A percentile compares a stretch with the other conserved stretches of the same genome.
phyloP scores from a whole-genome alignment of 2,888 invertebrate genomes.

The Hetaerina titia region DNA sequence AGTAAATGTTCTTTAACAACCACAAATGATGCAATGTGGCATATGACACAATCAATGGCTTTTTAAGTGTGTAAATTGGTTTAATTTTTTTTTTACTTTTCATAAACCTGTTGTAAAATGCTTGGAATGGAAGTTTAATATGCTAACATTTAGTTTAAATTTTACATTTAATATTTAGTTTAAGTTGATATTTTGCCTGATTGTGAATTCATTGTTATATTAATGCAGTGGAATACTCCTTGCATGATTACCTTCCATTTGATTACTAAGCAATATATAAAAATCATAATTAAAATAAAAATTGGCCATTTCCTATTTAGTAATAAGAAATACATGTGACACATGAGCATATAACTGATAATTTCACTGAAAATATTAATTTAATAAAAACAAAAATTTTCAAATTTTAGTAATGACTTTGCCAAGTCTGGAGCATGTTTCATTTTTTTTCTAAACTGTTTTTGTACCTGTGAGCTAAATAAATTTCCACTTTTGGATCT shows the following conservation, averaged over 20 bases:
- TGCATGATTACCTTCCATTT: constrained; percentile 15
- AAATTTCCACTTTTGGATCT: background rate
- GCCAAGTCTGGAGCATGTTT: too few species aligned
- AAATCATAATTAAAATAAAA: background rate
- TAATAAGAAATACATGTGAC: too few species aligned
- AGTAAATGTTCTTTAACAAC: constrained; percentile 36
- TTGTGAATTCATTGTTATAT: constrained; percentile 12
- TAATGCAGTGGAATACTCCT: constrained; percentile 37
- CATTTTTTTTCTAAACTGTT: too few species aligned
- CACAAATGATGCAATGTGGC: constrained; percentile 38
- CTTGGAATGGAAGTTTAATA: constrained; percentile 60
- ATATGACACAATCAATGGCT: constrained; percentile 4
- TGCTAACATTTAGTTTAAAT: constrained; percentile 32
- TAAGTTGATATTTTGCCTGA: background rate
- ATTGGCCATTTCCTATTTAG: too few species aligned
- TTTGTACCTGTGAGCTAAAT: background rate
- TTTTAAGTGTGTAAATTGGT: background rate
- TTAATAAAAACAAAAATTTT: too few species aligned
- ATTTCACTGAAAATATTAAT: too few species aligned
- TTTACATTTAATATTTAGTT: too few species aligned
- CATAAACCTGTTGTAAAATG: constrained; percentile 18
- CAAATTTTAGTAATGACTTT: too few species aligned
- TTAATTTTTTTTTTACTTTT: constrained; percentile 34
- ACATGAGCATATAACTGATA: too few species aligned
- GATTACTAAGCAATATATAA: background rate